phyloP scores from a whole-genome alignment of 2,797 vertebrate species.

The Dicrostonyx torquatus region DNA sequence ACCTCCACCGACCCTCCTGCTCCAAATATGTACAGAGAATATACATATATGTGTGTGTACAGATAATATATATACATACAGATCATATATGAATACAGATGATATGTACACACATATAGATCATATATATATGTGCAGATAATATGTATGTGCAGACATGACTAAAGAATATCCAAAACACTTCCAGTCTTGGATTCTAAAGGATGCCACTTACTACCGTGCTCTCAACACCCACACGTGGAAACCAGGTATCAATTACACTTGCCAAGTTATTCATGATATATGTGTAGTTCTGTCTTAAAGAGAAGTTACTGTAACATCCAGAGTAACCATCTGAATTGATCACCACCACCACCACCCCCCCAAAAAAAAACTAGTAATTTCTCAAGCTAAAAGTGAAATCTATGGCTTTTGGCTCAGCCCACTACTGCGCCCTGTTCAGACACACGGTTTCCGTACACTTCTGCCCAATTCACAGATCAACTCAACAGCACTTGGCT shows the following conservation, averaged over 20 bases:
- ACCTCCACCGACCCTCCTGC: not conserved
- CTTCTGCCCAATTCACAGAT: no score
- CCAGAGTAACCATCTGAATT: not conserved
- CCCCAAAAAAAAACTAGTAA: not conserved
- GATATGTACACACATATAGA: no score
- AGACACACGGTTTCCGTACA: not conserved
- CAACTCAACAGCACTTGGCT: not conserved
- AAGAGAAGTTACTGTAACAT: not conserved
- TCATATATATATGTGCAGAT: no score
- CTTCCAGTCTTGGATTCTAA: not conserved
- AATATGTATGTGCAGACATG: not conserved
- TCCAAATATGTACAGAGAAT: not conserved
- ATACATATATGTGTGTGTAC: not conserved
- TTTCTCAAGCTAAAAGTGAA: not conserved
- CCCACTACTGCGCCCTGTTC: not conserved
- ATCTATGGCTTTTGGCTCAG: not conserved
- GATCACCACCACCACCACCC: not conserved
- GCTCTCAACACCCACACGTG: not conserved
- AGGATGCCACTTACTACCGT: not conserved
- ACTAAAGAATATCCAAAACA: conserved; percentile 23
- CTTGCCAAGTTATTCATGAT: not conserved
- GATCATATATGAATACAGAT: no score
- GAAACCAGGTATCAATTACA: not conserved
- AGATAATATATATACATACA: no score
- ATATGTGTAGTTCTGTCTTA: not conserved